phyloP scores from a whole-genome alignment of 2,113 vertebrate species.

The Gallinago undulata region DNA sequence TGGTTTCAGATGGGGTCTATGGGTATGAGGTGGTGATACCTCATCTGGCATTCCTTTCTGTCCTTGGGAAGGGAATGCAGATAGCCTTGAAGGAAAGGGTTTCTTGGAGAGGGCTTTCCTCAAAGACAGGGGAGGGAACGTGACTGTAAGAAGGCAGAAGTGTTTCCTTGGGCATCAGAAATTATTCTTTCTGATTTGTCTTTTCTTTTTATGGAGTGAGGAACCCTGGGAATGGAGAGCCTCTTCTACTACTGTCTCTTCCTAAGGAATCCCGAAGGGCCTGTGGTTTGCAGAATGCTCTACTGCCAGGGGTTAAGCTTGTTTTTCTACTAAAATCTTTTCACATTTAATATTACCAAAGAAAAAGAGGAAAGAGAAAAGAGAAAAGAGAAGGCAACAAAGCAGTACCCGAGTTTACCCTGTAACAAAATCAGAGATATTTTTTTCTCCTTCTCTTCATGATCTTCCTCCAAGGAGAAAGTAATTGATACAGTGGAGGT shows the following conservation, averaged over 20 bases:
- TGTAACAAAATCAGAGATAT: background rate
- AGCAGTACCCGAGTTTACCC: background rate
- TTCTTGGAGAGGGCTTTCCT: background rate
- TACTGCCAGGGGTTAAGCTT: background rate
- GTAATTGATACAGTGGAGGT: background rate
- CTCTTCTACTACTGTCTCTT: background rate
- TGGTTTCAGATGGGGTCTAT: accelerated
- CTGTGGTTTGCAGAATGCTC: background rate
- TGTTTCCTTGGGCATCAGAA: background rate
- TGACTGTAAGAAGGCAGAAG: background rate
- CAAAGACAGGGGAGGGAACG: background rate
- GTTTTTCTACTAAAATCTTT: background rate
- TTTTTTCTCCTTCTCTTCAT: background rate
- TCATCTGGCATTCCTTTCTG: background rate
- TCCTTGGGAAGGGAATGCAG: background rate
- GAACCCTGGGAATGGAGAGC: background rate
- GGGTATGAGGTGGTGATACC: background rate
- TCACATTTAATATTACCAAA: background rate
- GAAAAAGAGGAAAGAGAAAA: background rate
- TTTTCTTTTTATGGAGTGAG: background rate
- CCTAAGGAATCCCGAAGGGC: background rate
- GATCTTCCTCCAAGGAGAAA: background rate
- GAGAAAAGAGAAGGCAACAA: background rate
- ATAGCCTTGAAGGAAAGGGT: background rate
- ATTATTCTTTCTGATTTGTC: background rate